Conservation (phyloP, 2,113 vertebrate genomes). For the Mirza zaza region DNA sequence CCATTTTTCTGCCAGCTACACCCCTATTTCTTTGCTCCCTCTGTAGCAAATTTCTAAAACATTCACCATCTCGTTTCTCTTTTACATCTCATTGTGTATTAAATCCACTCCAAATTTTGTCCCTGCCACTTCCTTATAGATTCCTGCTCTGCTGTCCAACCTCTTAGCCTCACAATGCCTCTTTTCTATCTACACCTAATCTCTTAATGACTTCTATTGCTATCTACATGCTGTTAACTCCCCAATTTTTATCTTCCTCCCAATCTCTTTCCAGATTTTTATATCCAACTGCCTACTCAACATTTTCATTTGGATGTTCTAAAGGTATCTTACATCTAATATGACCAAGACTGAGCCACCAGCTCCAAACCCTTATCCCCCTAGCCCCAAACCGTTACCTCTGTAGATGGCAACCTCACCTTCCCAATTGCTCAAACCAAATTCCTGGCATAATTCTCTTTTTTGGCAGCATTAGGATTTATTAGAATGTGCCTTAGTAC, state of each 20-base stretch:
- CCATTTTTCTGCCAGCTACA: not conserved
- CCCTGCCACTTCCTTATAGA: not conserved
- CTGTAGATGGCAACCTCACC: not conserved
- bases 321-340: not conserved
- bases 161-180: not conserved
- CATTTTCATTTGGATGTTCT: not conserved
- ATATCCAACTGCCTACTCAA: not conserved
- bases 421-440: not conserved
- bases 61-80: not conserved
- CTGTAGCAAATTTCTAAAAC: not conserved
- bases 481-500: no score
- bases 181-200: not conserved
- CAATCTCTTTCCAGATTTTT: not conserved
- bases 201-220: not conserved
- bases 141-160: not conserved
- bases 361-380: not conserved
- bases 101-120: not conserved
- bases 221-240: not conserved
- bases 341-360: not conserved
- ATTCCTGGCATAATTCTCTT: not conserved
- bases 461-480: no score
- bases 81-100: not conserved
- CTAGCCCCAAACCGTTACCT: not conserved
- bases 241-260: not conserved
- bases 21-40: not conserved